Percentiles rank a stretch among this genome's conserved stretches.
Evolutionary conservation across 2,888 invertebrate genomes (phyloP).

Genomic region (Hoplodrina ambigua): DNA sequence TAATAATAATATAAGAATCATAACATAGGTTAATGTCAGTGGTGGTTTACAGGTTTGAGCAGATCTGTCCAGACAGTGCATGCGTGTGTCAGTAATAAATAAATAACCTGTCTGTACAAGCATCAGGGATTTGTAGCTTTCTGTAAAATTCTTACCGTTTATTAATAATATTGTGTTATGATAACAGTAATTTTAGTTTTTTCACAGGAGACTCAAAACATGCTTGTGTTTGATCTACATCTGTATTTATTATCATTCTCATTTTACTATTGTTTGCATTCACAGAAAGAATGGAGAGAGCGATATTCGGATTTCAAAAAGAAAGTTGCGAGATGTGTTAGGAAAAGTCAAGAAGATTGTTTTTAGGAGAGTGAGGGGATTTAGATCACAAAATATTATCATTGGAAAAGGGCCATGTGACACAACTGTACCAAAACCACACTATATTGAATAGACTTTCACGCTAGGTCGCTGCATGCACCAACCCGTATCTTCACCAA

Average conservation of each 20-base stretch:
- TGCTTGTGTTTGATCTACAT: slow-evolving; percentile 46
- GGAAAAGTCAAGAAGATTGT: slow-evolving; percentile 99
- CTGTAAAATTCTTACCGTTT: too few relatives aligned
- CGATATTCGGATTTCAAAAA: slow-evolving; percentile 99
- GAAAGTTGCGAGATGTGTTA: slow-evolving; percentile 99
- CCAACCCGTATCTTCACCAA: slow-evolving; percentile 69
- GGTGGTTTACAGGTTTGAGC: too few relatives aligned
- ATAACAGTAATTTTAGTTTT: slow-evolving; percentile 31
- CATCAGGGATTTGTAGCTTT: not conserved
- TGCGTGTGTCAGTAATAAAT: not conserved
- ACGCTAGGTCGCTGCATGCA: slow-evolving; percentile 75
- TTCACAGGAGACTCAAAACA: slow-evolving; percentile 44
- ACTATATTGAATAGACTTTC: slow-evolving; percentile 68
- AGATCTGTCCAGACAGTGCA: not conserved
- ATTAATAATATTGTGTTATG: slow-evolving; percentile 12
- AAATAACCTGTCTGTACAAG: not conserved
- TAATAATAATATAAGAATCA: too few relatives aligned
- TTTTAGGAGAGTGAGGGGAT: slow-evolving; percentile 92
- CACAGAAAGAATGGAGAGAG: slow-evolving; percentile 99
- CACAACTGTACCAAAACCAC: slow-evolving; percentile 73
- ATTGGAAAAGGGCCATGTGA: slow-evolving; percentile 84
- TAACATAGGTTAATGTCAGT: too few relatives aligned
- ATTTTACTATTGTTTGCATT: slow-evolving; percentile 80
- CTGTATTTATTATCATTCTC: slow-evolving; percentile 54
- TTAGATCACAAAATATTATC: slow-evolving; percentile 80